Evolutionary conservation across 2,888 invertebrate species (phyloP), one percentile per base, ranked within the genome.

Genomic region (Ornithoptera priamus): DNA sequence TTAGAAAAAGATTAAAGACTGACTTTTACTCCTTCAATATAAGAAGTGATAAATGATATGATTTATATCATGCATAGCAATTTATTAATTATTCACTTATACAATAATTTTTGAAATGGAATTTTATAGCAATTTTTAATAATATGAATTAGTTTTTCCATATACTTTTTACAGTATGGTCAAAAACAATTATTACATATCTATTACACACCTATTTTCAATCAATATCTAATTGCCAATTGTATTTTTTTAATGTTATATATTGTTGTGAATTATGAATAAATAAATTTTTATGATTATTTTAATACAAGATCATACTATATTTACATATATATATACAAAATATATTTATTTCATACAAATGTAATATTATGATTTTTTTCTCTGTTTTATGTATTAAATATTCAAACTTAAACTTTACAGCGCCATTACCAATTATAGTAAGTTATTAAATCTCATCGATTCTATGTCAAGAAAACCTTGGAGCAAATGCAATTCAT

Each of bases 61-160:
- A 65, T 10, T 65, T 62, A 12, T 62, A 61, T 61, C 68, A 64
- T 62, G 46, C 24, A 36, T 10, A 61, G 50, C 30, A 39, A 62
- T 63, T 20, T 58, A 30, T 30, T 66, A 12, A 12, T 53, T 61
- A 50, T 50, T 63, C 60, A 57, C 20, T 46, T 67, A 61, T 70
- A 67, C 67, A 66, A 65, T 66, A 65, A 63, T 67, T 62, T 72
- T 70, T 69, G 12, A 60, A 61, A 63, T 60, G n/a, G 22, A 65
- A 68, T 66, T 70, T 63, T 70, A 72, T 50, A 62, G 3, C 15
- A 57, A n/a, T 24, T 42, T 50, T 61, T 42, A 20, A 53, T 64
- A 61, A 59, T 57, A 67, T 57, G 57, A 57, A 57, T 57, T 20
- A 20, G 7, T 57, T 57, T 57, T 57, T 20, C n/a, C 39, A 39